Evolutionary conservation across 2,113 vertebrate species (phyloP), one percentile per base, ranked within the genome.

Genomic region (Boleophthalmus pectinirostris): DNA sequence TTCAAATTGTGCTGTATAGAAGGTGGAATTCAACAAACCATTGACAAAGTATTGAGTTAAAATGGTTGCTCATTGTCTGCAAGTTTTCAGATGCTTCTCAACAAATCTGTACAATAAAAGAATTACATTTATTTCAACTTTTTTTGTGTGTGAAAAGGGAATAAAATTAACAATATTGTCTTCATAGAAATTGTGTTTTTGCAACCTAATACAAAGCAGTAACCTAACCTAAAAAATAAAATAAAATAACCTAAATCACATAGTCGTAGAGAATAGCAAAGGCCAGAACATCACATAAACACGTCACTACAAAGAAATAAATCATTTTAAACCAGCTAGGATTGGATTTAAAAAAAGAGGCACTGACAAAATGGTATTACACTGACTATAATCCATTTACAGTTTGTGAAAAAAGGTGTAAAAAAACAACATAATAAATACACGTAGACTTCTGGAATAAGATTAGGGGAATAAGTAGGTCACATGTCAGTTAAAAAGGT

Each of bases 301-400:
- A 13, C 18, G 20, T 64, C 20, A n/a, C 51, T 58, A 63, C 18
- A 70, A 46, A 35, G 75, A 20, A 79, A 75, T 58, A 66, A 20
- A 46, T 13, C 66, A 72, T 66, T 60, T 57, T 21, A 72, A 66
- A 66, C 45, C 12, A 49, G 29, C 38, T 2, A 38, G 82, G 80
- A 88, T 85, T 84, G 87, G 86, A 90, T 87, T 85, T 14, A 21
- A 25, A 51, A 29, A 45, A 80, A 83, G 76, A 43, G 61, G 18
- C 65, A 80, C 79, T 1, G 79, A 81, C 18, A 53, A 60, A 79
- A 88, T 85, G 69, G 61, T 43, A 74, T 82, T 85, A 21, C 38
- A 74, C 69, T 49, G 68, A 9, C 24, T 24, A 29, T 54, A 68
- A 70, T 60, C 33, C 29, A 69, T 43, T 33, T 57, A 53, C 57